A percentile compares a stretch with the other conserved stretches of the same genome.
Conservation (phyloP, 2,888 invertebrate genomes). For the Aquatica leii region DNA sequence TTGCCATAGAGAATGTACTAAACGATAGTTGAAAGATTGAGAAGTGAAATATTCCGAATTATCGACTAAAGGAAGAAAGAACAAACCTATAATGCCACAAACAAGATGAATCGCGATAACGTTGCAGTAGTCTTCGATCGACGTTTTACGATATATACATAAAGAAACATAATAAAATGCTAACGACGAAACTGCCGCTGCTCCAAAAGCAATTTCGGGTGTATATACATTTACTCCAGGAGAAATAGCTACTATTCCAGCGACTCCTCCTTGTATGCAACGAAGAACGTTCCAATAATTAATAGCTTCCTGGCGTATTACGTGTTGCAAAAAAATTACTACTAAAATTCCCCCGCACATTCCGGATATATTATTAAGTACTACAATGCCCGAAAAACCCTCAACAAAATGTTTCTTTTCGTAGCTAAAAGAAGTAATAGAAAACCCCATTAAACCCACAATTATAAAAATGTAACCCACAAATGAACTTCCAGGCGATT, state of each 20-base stretch:
- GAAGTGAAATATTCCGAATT: not conserved
- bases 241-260: slow-evolving; percentile 53
- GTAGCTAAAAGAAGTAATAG: slow-evolving; percentile 38
- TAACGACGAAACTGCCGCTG: slow-evolving; percentile 48
- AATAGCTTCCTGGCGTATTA: slow-evolving; percentile 44
- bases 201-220: slow-evolving; percentile 47
- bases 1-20: slow-evolving; percentile 36
- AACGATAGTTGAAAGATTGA: not conserved
- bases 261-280: slow-evolving; percentile 55
- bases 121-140: slow-evolving; percentile 59
- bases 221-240: slow-evolving; percentile 53
- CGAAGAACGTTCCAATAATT: slow-evolving; percentile 56
- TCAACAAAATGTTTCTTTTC: slow-evolving; percentile 25
- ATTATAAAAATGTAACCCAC: slow-evolving; percentile 52
- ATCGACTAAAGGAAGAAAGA: slow-evolving; percentile 49
- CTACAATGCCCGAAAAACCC: slow-evolving; percentile 31
- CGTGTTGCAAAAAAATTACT: slow-evolving; percentile 40
- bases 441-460: slow-evolving; percentile 50
- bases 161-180: slow-evolving; percentile 50
- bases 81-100: slow-evolving; percentile 51
- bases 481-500: slow-evolving; percentile 42
- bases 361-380: slow-evolving; percentile 41
- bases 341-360: slow-evolving; percentile 35
- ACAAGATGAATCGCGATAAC: slow-evolving; percentile 52
- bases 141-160: slow-evolving; percentile 46